These are phyloP conservation scores for Lasiurus cinereus DNA, from an alignment of 2,113 vertebrate species.

Conservation along the genomic window DNA sequence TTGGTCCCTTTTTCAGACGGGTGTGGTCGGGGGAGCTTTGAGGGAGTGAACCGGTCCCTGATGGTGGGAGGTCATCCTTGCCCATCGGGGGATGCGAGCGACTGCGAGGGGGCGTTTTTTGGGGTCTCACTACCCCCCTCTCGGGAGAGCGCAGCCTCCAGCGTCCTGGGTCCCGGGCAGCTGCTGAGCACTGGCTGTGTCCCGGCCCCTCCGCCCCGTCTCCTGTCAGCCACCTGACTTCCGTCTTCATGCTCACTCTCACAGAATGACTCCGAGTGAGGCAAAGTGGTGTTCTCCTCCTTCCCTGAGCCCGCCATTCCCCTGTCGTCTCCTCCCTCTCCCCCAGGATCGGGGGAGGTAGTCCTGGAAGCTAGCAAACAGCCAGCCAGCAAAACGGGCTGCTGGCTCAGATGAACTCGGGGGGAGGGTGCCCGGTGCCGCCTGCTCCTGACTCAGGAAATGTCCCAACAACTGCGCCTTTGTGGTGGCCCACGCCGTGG, in stretches of 20 bases:
- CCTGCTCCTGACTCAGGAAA: conserved; percentile 77
- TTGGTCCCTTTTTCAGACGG: neutral
- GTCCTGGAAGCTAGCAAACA: conserved; percentile 38
- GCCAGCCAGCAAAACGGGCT: conserved; percentile 53
- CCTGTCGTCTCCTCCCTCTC: neutral
- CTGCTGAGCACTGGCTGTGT: neutral
- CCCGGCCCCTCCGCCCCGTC: neutral
- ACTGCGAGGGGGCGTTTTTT: neutral
- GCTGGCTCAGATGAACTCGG: conserved; percentile 56
- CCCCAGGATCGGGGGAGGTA: neutral
- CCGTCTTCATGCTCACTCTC: neutral
- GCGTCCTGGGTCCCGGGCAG: fast-evolving
- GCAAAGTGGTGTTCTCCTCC: neutral
- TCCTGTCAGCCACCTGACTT: too few relatives aligned
- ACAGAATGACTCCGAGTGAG: neutral
- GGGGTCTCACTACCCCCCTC: neutral
- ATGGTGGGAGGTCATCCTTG: neutral
- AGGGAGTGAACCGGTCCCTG: neutral
- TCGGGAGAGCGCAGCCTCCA: neutral
- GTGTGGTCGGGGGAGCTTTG: neutral
- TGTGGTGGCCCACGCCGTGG: conserved; percentile 43
- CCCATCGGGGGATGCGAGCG: neutral
- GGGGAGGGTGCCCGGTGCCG: neutral
- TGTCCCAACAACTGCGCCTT: conserved; percentile 74
- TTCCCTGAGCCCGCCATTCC: neutral